These are phyloP conservation scores for Vanessa atalanta DNA, from an alignment of 1,140 invertebrate genomes.

Conservation along the genomic window DNA sequence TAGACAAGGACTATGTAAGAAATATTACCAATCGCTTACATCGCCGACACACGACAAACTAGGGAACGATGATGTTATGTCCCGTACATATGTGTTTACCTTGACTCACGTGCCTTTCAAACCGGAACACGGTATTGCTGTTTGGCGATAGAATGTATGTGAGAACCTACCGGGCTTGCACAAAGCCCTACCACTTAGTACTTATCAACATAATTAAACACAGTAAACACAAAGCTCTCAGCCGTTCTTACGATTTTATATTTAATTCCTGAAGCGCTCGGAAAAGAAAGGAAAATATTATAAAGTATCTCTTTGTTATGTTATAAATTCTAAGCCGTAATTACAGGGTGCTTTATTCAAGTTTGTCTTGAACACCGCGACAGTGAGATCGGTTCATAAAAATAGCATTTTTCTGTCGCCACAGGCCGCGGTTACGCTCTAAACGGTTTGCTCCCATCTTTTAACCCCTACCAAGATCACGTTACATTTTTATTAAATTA, in stretches of 20 bases:
- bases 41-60: too few species aligned
- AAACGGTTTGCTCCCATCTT: constrained; percentile 49
- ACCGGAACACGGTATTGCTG: too few species aligned
- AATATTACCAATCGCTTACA: too few species aligned
- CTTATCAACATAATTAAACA: not conserved
- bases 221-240: not conserved
- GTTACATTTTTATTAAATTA: not conserved
- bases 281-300: not conserved
- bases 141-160: too few species aligned
- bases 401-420: constrained; percentile 53
- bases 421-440: constrained; percentile 44
- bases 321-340: constrained; percentile 5
- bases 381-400: constrained; percentile 26
- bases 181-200: too few species aligned
- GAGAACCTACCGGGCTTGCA: too few species aligned
- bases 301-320: not conserved
- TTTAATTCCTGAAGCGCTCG: not conserved
- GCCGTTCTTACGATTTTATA: not conserved
- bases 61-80: too few species aligned
- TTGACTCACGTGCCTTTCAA: too few species aligned
- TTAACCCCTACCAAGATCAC: constrained; percentile 17
- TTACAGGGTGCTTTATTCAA: constrained; percentile 14
- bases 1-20: too few species aligned
- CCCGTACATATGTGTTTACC: too few species aligned
- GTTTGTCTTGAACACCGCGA: constrained; percentile 11